A percentile compares a stretch with the other conserved stretches of the same genome.
Conservation (phyloP, 2,113 vertebrate species). For the Hydrochoerus hydrochaeris region DNA sequence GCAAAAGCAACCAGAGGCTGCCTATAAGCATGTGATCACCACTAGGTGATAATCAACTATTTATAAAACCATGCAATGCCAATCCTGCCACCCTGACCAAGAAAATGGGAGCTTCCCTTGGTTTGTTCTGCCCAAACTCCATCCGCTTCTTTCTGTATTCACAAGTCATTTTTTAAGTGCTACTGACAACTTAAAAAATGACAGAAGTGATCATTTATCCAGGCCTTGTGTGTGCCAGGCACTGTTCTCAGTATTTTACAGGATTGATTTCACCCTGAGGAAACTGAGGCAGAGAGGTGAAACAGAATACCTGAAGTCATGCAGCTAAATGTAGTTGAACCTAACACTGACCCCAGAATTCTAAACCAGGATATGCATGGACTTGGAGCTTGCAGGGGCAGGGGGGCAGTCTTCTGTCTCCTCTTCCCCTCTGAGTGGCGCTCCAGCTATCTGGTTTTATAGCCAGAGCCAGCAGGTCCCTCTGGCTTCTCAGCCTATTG, state of each 20-base stretch:
- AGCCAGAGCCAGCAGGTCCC: not conserved
- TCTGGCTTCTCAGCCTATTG: not conserved
- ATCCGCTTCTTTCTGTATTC: not conserved
- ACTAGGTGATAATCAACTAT: not conserved
- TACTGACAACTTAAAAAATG: not conserved
- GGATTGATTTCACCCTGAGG: not conserved
- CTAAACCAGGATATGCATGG: fast-evolving
- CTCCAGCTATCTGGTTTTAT: not conserved
- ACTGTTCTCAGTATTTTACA: not conserved
- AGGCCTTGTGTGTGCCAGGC: not conserved
- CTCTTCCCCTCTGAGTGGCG: not conserved
- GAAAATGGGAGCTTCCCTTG: not conserved
- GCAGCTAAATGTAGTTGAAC: not conserved
- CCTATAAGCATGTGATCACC: fast-evolving
- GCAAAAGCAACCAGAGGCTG: not conserved
- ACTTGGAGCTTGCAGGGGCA: no score
- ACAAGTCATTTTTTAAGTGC: no score
- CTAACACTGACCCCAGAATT: not conserved
- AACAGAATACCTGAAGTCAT: not conserved
- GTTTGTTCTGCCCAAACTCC: not conserved
- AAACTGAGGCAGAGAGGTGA: slow-evolving; percentile 1
- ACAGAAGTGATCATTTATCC: not conserved
- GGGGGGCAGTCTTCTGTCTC: no score
- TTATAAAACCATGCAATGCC: not conserved
- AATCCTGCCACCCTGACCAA: not conserved